A percentile compares a stretch with the other conserved stretches of the same genome.
Conservation (phyloP, 2,113 vertebrate genomes). For the Harpagus bidentatus region DNA sequence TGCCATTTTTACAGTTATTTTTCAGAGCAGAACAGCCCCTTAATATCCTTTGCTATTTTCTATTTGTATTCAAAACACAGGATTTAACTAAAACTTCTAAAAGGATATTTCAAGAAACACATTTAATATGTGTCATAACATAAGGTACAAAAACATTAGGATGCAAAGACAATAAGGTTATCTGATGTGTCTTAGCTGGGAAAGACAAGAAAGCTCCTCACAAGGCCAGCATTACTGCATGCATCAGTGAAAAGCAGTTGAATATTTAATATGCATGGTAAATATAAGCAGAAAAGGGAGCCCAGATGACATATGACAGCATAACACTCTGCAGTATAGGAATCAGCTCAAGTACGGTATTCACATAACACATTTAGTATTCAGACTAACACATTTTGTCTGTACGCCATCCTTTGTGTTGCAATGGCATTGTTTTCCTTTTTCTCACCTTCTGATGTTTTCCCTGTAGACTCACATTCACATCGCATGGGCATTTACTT, state of each 20-base stretch:
- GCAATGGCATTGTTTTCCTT: constrained; percentile 13
- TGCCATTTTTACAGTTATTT: background rate
- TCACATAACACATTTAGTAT: background rate
- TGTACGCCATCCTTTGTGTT: background rate
- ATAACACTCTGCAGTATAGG: background rate
- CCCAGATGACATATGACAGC: constrained; percentile 36
- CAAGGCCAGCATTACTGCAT: background rate
- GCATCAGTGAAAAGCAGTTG: constrained; percentile 28
- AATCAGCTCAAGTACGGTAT: background rate
- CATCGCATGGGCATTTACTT: constrained; percentile 1
- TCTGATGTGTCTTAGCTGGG: background rate
- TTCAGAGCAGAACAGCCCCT: background rate
- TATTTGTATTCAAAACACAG: background rate
- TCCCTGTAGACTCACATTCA: constrained; percentile 11
- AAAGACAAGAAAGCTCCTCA: constrained; percentile 10
- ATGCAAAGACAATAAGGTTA: constrained; percentile 27
- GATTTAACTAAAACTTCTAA: constrained; percentile 21
- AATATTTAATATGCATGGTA: constrained; percentile 49
- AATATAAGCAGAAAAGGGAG: constrained; percentile 31
- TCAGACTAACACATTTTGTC: constrained; percentile 22
- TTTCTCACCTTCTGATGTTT: constrained; percentile 29
- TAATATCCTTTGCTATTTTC: constrained; percentile 8
- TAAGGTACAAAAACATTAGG: background rate
- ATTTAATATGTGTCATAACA: constrained; percentile 4
- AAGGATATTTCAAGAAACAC: background rate